Percentiles rank a stretch among this genome's conserved stretches.
Evolutionary conservation across 2,113 vertebrate genomes (phyloP).

Genomic region (Onychostruthus taczanowskii): DNA sequence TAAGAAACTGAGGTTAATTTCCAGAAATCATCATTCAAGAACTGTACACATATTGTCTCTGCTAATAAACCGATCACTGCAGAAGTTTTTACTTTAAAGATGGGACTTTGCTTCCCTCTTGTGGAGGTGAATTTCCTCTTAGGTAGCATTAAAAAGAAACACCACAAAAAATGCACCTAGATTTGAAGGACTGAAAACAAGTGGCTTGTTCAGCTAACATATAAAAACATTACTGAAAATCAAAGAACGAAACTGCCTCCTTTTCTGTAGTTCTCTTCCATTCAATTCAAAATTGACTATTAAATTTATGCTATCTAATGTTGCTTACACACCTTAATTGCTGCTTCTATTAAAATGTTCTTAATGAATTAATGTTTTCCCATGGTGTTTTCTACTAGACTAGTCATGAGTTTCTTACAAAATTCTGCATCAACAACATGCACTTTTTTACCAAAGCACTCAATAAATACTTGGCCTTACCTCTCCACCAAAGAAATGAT

Average conservation of each 20-base stretch:
- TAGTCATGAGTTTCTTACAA: neutral
- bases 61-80: neutral
- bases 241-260: neutral
- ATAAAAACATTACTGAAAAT: neutral
- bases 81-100: neutral
- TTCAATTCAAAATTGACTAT: neutral
- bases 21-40: neutral
- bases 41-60: neutral
- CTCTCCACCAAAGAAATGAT: conserved; percentile 93
- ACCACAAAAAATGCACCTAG: neutral
- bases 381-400: neutral
- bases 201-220: neutral
- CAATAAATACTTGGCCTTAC: conserved; percentile 70
- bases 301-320: neutral
- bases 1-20: conserved; percentile 31
- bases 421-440: neutral
- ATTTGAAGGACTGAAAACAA: neutral
- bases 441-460: neutral
- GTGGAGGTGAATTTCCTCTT: neutral
- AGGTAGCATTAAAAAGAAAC: neutral
- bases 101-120: neutral
- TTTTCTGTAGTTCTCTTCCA: neutral
- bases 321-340: neutral
- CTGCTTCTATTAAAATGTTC: neutral
- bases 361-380: neutral